Evolutionary conservation across 2,888 invertebrate genomes (phyloP), one percentile per base, ranked within the genome.

Genomic region (Nomada ferruginata): DNA sequence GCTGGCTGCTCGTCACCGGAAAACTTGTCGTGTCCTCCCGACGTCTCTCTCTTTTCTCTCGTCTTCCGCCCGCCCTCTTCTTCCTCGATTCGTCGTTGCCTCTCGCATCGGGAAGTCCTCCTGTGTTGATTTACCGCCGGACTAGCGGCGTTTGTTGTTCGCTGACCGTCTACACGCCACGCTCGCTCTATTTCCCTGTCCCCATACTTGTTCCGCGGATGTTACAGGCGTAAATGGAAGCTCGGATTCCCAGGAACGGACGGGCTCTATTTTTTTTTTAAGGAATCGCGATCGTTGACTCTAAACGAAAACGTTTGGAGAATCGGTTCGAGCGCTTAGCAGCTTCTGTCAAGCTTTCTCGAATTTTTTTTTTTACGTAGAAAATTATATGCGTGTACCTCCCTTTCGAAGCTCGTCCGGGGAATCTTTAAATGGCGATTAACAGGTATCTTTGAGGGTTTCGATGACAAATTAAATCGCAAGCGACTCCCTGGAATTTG

Each of bases 41-140:
- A 77, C 80, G 78, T 63, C 52, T 76, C 59, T 61, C 76, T 85
- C 76, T 83, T 72, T 71, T 68, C 64, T 68, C 69, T 18, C 77
- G 44, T 75, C 65, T 83, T 79, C 77, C 76, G 57, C 68, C 42
- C 47, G 18, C 18, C 73, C 23, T 68, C 73, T 42, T n/a, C 78
- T 68, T 75, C 66, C 60, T 65, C 71, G 61, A 65, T 75, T 77
- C 78, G 78, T 72, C 68, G 53, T 15, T 23, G 13, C 53, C 26
- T 73, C 77, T 60, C 71, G 78, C 83, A 85, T 81, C 82, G 81
- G 74, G 76, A 80, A 70, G 72, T 76, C 86, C 84, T 76, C 84
- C 76, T 76, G 87, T 79, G 85, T 89, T 91, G 91, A 92, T 92
- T 92, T 91, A 92, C 90, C 87, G 89, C 77, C 82, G 80, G 80